phyloP scores from a whole-genome alignment of 2,113 vertebrate species.

The Egretta garzetta region DNA sequence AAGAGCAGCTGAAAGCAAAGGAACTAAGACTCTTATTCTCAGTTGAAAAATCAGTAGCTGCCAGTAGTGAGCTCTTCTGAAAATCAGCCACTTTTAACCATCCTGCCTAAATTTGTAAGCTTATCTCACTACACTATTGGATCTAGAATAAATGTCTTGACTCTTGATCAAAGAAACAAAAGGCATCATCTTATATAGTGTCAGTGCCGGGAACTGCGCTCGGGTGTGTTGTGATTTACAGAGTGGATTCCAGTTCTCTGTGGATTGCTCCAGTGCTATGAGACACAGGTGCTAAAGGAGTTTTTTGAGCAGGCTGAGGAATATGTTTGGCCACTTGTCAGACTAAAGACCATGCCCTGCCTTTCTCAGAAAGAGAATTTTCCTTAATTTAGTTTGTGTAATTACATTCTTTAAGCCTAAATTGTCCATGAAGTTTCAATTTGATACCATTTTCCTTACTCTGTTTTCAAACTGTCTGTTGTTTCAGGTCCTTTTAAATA shows the following conservation, averaged over 20 bases:
- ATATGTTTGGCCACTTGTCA: not conserved
- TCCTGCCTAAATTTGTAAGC: not conserved
- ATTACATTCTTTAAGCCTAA: conserved; percentile 45
- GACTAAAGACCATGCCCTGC: conserved; percentile 16
- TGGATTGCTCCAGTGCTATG: not conserved
- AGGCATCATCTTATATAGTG: not conserved
- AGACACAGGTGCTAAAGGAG: not conserved
- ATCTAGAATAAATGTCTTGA: not conserved
- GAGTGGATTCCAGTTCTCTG: not conserved
- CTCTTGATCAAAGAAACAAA: not conserved
- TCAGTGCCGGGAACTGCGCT: not conserved
- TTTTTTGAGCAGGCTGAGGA: not conserved
- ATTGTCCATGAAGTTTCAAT: conserved; percentile 27
- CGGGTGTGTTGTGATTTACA: not conserved
- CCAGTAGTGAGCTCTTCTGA: not conserved
- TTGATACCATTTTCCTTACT: conserved; percentile 18
- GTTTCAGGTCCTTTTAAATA: not conserved
- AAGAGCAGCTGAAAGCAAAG: not conserved
- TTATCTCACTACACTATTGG: not conserved
- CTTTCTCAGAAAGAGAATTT: conserved; percentile 41
- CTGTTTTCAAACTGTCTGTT: not conserved
- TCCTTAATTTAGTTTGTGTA: conserved; percentile 27
- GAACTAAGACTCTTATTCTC: not conserved
- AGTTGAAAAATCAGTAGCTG: not conserved
- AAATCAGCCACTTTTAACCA: not conserved